phyloP scores from a whole-genome alignment of 2,113 vertebrate species.

The Protobothrops flavoviridis region DNA sequence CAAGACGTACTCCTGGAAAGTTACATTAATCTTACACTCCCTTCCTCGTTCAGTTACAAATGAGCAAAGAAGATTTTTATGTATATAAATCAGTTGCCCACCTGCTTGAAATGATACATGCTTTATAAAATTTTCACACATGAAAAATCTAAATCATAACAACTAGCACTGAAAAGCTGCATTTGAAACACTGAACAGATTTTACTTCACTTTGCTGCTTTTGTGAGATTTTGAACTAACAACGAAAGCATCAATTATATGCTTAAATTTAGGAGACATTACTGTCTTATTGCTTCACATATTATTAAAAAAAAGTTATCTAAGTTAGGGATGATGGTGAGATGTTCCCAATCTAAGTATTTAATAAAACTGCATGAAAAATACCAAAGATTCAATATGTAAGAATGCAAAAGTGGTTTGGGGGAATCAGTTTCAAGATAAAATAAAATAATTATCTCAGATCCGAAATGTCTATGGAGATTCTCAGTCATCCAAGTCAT shows the following conservation, averaged over 20 bases:
- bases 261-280: not conserved
- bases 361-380: not conserved
- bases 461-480: not conserved
- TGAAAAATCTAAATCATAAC: not conserved
- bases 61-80: not conserved
- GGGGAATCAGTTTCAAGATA: not conserved
- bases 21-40: not conserved
- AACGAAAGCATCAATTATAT: not conserved
- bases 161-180: not conserved
- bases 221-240: not conserved
- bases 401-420: not conserved
- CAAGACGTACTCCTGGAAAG: not conserved
- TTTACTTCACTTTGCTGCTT: not conserved
- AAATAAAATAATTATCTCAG: not conserved
- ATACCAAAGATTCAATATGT: not conserved
- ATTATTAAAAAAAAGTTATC: not conserved
- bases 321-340: not conserved
- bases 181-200: not conserved
- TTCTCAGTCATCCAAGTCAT: not conserved
- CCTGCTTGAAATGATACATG: not conserved
- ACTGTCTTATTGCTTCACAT: not conserved
- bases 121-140: not conserved
- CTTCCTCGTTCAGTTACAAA: not conserved
- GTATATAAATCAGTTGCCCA: not conserved
- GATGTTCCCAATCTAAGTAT: not conserved